Percentiles rank a stretch among this genome's conserved stretches.
phyloP scores from a whole-genome alignment of 2,888 invertebrate species.

The Drosophila pullipes region DNA sequence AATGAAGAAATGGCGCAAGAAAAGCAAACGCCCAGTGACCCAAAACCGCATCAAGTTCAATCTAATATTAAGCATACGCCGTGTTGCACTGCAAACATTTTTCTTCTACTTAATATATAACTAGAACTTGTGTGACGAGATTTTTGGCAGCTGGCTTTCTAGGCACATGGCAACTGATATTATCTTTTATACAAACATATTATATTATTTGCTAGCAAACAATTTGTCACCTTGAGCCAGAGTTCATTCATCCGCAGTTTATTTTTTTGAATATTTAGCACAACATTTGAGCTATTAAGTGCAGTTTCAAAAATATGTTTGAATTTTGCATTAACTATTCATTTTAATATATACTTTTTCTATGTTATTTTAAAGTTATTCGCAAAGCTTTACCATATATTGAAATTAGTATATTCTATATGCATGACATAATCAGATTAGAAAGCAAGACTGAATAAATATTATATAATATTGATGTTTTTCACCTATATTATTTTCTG shows the following conservation, averaged over 20 bases:
- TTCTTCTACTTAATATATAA: background rate
- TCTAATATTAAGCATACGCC: slow-evolving; percentile 59
- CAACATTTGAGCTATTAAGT: slow-evolving; percentile 19
- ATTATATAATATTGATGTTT: background rate
- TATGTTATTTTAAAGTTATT: background rate
- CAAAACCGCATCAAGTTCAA: slow-evolving; percentile 34
- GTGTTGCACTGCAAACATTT: slow-evolving; percentile 23
- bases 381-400: background rate
- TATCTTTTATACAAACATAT: background rate
- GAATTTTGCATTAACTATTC: background rate
- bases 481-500: background rate
- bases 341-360: background rate
- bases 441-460: background rate
- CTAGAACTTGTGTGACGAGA: slow-evolving; percentile 9
- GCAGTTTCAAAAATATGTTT: background rate
- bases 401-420: background rate
- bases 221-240: slow-evolving; percentile 33
- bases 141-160: slow-evolving; percentile 8
- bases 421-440: background rate
- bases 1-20: slow-evolving; percentile 57
- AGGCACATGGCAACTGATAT: slow-evolving; percentile 4
- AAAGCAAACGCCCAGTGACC: slow-evolving; percentile 41
- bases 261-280: slow-evolving; percentile 3
- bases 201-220: slow-evolving; percentile 8
- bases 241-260: slow-evolving; percentile 32